Conservation (phyloP, 30 jellyfish, hydroid and myxozoan genomes). For the Hydractinia echinata region DNA sequence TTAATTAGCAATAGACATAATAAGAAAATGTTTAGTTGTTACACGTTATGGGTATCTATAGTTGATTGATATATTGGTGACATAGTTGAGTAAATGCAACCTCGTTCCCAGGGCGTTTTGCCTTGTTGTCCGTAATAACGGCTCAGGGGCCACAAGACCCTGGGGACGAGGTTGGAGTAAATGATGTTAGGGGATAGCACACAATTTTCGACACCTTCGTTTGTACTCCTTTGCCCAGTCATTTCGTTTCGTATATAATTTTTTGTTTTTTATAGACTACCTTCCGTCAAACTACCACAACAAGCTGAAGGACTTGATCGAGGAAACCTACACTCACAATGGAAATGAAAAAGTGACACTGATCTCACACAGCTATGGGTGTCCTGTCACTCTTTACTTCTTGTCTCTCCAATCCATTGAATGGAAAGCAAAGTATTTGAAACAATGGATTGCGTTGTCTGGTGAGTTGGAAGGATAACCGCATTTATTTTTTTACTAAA, state of each 20-base stretch:
- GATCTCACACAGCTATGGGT: conserved; percentile 45
- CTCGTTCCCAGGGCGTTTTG: no score
- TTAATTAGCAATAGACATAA: no score
- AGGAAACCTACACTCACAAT: conserved; percentile 20
- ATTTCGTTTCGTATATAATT: not conserved
- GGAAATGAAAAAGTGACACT: conserved; percentile 24
- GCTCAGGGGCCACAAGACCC: no score
- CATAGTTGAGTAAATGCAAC: no score
- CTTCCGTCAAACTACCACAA: conserved; percentile 5
- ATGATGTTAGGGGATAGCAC: no score
- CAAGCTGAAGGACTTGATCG: conserved; percentile 19
- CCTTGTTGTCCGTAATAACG: no score
- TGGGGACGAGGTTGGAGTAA: no score
- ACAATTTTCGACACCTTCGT: no score
- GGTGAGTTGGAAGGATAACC: conserved; percentile 14
- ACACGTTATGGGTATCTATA: no score
- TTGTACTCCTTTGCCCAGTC: not conserved
- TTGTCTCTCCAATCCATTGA: conserved; percentile 2
- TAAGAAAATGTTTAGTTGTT: no score
- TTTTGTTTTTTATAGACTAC: not conserved
- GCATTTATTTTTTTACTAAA: not conserved
- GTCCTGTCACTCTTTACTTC: conserved; percentile 25
- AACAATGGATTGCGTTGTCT: conserved; percentile 44
- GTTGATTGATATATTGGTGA: no score
- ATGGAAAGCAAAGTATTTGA: conserved; percentile 31